Evolutionary conservation across 2,888 invertebrate genomes (phyloP).

Genomic region (Meganola albula): DNA sequence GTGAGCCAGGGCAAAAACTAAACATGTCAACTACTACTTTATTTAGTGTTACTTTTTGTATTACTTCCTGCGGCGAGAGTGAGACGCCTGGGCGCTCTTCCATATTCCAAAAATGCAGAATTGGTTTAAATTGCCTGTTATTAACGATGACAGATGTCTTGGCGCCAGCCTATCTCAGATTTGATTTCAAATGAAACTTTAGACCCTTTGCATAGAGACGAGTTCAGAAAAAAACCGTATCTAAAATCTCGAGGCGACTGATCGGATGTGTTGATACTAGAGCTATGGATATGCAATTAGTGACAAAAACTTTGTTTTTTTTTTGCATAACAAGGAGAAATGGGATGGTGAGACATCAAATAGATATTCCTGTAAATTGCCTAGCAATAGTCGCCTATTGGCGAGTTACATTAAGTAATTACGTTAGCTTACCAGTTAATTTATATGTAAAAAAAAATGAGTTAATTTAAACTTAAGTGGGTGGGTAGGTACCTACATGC

Average conservation of each 20-base stretch:
- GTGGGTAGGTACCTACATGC: no score
- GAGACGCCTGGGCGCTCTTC: constrained; percentile 64
- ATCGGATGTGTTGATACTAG: constrained; percentile 72
- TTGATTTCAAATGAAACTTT: constrained; percentile 30
- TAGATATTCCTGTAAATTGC: constrained; percentile 7
- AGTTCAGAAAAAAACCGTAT: constrained; percentile 19
- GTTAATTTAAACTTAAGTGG: no score
- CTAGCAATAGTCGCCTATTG: no score
- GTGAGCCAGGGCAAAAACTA: constrained; percentile 55
- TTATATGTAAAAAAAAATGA: no score
- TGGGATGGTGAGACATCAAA: constrained; percentile 35
- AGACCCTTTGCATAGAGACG: constrained; percentile 21
- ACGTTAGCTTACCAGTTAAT: no score
- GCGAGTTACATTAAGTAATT: no score
- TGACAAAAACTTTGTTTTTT: constrained; percentile 51
- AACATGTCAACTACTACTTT: constrained; percentile 69
- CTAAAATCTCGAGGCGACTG: constrained; percentile 41
- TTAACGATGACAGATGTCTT: constrained; percentile 77
- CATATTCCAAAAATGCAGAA: constrained; percentile 73
- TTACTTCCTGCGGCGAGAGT: constrained; percentile 64
- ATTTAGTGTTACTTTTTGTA: constrained; percentile 70
- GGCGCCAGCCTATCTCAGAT: constrained; percentile 52
- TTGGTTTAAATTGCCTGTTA: constrained; percentile 76
- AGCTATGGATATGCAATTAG: constrained; percentile 70
- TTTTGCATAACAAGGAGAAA: constrained; percentile 29